Evolutionary conservation across 2,797 vertebrate species (phyloP).

Genomic region (Pseudochaenichthys georgianus): DNA sequence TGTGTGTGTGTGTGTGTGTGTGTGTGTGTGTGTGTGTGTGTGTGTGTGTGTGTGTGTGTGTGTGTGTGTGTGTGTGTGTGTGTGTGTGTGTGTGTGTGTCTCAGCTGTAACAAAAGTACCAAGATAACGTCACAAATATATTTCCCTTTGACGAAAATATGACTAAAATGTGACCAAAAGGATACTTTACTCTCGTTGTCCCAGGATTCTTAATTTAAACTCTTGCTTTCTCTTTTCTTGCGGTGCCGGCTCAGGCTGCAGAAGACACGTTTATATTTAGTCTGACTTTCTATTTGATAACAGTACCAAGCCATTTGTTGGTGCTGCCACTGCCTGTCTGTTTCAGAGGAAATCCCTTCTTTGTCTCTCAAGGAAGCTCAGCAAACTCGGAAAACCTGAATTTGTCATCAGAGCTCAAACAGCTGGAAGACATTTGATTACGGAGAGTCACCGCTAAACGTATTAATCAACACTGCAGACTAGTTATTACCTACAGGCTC

Average conservation of each 20-base stretch:
- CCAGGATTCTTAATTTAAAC: slow-evolving; percentile 11
- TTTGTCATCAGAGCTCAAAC: slow-evolving; percentile 82
- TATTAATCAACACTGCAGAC: slow-evolving; percentile 77
- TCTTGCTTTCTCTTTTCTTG: slow-evolving; percentile 19
- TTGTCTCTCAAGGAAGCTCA: slow-evolving; percentile 86
- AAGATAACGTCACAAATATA: slow-evolving; percentile 33
- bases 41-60: background rate
- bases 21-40: background rate
- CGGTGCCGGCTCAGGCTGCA: slow-evolving; percentile 32
- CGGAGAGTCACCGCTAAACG: slow-evolving; percentile 66
- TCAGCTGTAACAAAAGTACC: slow-evolving; percentile 24
- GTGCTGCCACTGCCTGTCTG: slow-evolving; percentile 79
- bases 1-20: background rate
- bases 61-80: background rate
- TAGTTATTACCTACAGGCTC: slow-evolving; percentile 68
- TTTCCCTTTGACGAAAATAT: slow-evolving; percentile 41
- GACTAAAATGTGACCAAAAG: slow-evolving; percentile 25
- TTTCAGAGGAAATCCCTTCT: slow-evolving; percentile 86
- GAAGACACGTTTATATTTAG: slow-evolving; percentile 71
- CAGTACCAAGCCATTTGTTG: slow-evolving; percentile 70
- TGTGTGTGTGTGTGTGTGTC: background rate
- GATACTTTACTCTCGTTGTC: slow-evolving; percentile 20
- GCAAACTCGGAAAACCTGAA: slow-evolving; percentile 81
- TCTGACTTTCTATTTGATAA: slow-evolving; percentile 73
- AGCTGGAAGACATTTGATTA: slow-evolving; percentile 79